phyloP scores from a whole-genome alignment of 2,888 invertebrate species.

The Drosophila fulvimacula region DNA sequence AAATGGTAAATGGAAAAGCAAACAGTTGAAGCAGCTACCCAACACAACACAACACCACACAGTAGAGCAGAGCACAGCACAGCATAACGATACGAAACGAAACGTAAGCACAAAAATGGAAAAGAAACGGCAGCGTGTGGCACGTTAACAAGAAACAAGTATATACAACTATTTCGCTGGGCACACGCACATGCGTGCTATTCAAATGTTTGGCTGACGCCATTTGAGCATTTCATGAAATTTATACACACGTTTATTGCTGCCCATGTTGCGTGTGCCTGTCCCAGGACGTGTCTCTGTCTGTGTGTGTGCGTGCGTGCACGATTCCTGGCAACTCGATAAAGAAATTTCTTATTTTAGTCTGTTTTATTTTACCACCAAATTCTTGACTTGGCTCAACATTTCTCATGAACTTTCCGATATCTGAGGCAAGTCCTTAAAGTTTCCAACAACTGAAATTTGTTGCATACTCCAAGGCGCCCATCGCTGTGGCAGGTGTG shows the following conservation, averaged over 20 bases:
- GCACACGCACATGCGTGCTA: slow-evolving; percentile 76
- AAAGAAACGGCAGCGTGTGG: slow-evolving; percentile 25
- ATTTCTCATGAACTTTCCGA: slow-evolving; percentile 49
- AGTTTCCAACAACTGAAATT: slow-evolving; percentile 25
- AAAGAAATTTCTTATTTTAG: slow-evolving; percentile 51
- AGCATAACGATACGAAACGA: slow-evolving; percentile 11
- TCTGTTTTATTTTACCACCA: slow-evolving; percentile 27
- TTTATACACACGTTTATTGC: slow-evolving; percentile 70
- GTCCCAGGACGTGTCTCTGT: slow-evolving; percentile 7
- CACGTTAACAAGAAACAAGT: slow-evolving; percentile 52
- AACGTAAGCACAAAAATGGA: slow-evolving; percentile 1
- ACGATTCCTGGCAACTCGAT: slow-evolving; percentile 37
- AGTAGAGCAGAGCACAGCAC: slow-evolving; percentile 8
- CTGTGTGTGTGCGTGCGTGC: slow-evolving; percentile 22
- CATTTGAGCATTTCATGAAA: slow-evolving; percentile 67
- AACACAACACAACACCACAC: slow-evolving; percentile 10
- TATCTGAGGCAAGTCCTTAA: slow-evolving; percentile 13
- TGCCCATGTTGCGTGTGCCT: slow-evolving; percentile 27
- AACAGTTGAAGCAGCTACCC: slow-evolving; percentile 49
- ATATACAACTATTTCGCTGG: slow-evolving; percentile 62
- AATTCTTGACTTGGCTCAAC: slow-evolving; percentile 14
- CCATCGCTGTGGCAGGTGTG: neutral
- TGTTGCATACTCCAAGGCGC: slow-evolving; percentile 35
- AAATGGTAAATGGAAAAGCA: slow-evolving; percentile 76
- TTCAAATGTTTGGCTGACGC: slow-evolving; percentile 79